Evolutionary conservation across 2,797 vertebrate genomes (phyloP), one percentile per base, ranked within the genome.

Genomic region (Alauda arvensis): DNA sequence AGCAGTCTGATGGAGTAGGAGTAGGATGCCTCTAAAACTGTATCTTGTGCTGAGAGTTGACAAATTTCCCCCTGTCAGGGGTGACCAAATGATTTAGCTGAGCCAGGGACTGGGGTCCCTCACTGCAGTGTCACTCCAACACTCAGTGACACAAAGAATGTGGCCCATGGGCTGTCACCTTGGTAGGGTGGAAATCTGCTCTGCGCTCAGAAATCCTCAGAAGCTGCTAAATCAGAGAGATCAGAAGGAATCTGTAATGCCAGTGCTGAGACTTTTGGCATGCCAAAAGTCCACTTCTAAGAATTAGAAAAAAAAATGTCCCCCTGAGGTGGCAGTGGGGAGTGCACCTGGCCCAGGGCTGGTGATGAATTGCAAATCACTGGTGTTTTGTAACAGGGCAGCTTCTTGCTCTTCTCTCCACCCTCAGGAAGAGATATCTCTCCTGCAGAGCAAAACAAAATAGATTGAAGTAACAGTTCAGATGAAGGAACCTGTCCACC

Each of bases 361-460:
- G 70, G 61, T 66, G 71, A 79, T 8, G 5, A 81, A 81, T 57
- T 85, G 39, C 60, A 81, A 70, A 92, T 79, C 43, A 60, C 52
- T 49, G 74, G 31, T 77, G 83, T 83, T 89, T 81, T 91, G 65
- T 91, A 85, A 85, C 8, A 10, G 31, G 67, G 29, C 18, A 70
- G 56, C 61, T 87, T 87, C 60, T 70, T 10, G 1, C 45, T 81
- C 31, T 85, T 85, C 74, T 56, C 45, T 57, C 39, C 33, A 51
- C 37, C 46, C 9, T 6, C 6, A 24, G 81, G 75, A 79, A 79
- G 40, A 86, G 42, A 24, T 60, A 62, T 55, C 15, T 87, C 48
- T 85, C 56, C 74, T 31, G 42, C 51, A 80, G 79, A 90, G 83
- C 67, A 76, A 69, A 94, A 59, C 59, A 77, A 84, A 89, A 53